phyloP scores from a whole-genome alignment of 2,888 invertebrate species.

The Leptopterna dolabrata region DNA sequence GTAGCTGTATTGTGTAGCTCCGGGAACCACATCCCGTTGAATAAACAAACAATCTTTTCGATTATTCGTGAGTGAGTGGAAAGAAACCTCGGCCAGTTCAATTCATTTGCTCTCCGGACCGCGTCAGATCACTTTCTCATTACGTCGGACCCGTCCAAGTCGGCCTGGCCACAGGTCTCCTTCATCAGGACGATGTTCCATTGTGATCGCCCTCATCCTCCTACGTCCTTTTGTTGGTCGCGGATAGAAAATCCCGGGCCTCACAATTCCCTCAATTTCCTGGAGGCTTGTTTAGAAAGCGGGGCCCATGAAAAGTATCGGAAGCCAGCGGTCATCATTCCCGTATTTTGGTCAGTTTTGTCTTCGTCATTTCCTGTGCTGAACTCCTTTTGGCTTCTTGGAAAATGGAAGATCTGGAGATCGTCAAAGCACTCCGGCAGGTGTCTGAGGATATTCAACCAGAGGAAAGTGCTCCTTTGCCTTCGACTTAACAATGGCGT shows the following conservation, averaged over 20 bases:
- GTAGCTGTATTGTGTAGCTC: too few relatives aligned
- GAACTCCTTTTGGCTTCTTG: neutral
- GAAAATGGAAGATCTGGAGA: neutral
- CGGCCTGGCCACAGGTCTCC: neutral
- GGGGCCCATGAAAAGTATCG: neutral
- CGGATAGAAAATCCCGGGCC: neutral
- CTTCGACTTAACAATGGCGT: too few relatives aligned
- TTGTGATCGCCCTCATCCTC: neutral
- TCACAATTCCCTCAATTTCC: neutral
- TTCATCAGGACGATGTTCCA: constrained; percentile 24
- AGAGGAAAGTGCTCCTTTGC: too few relatives aligned
- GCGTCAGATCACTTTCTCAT: constrained; percentile 37
- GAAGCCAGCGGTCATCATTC: neutral
- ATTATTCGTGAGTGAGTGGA: neutral
- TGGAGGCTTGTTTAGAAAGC: neutral
- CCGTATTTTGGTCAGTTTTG: neutral
- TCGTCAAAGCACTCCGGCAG: neutral
- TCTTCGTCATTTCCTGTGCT: neutral
- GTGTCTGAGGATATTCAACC: too few relatives aligned
- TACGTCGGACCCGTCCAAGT: neutral
- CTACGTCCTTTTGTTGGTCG: neutral
- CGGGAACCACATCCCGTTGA: too few relatives aligned
- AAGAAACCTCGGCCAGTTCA: neutral
- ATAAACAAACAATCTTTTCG: too few relatives aligned
- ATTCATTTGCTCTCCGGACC: constrained; percentile 34